Evolutionary conservation across 1,140 invertebrate genomes (phyloP).

Genomic region (Portunus trituberculatus): DNA sequence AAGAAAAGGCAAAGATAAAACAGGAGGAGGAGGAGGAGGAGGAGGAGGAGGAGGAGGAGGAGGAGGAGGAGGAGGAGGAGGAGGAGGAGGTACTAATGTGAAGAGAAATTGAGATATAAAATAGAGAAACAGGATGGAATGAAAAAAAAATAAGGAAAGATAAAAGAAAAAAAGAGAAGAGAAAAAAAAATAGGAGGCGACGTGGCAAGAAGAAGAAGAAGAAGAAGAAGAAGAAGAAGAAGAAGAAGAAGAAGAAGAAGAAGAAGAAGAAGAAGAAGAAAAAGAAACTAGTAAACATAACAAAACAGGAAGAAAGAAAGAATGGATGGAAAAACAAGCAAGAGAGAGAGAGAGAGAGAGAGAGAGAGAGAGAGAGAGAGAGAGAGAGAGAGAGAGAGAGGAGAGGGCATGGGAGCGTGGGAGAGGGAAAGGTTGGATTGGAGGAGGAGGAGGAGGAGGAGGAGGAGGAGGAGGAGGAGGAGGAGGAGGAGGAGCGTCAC

Average conservation of each 20-base stretch:
- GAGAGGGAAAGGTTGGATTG: too few relatives aligned
- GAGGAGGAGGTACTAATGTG: not conserved
- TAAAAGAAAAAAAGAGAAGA: too few relatives aligned
- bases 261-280: not conserved
- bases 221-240: not conserved
- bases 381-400: constrained; percentile 43
- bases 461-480: too few relatives aligned
- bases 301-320: not conserved
- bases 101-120: not conserved
- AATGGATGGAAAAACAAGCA: not conserved
- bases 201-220: not conserved
- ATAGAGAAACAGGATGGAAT: too few relatives aligned
- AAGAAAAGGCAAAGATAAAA: too few relatives aligned
- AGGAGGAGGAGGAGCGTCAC: too few relatives aligned
- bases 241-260: not conserved
- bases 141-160: too few relatives aligned
- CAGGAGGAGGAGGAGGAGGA: not conserved
- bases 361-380: not conserved
- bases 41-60: not conserved
- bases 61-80: not conserved
- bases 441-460: too few relatives aligned
- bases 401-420: too few relatives aligned
- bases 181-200: too few relatives aligned
- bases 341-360: not conserved
- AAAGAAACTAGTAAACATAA: not conserved